Evolutionary conservation across 2,888 invertebrate species (phyloP).

Genomic region (Tiphia femorata): DNA sequence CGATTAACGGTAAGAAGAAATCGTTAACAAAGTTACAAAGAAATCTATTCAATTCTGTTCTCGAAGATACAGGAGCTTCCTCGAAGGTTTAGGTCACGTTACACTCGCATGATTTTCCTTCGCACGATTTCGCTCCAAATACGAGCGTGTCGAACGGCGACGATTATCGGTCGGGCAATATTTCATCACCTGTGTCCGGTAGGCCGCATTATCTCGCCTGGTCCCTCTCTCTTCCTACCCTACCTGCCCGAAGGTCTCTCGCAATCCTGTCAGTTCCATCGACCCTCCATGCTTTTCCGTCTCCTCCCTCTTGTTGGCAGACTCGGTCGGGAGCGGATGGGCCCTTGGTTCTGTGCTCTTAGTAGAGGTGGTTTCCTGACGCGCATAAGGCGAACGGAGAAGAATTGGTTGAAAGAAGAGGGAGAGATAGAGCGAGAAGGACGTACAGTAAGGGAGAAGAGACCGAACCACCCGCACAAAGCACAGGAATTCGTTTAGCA

Average conservation of each 20-base stretch:
- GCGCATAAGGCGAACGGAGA: not conserved
- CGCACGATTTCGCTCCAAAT: too few relatives aligned
- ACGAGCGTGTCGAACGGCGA: too few relatives aligned
- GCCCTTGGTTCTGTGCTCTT: constrained; percentile 18
- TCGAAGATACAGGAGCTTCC: too few relatives aligned
- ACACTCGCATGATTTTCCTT: not conserved
- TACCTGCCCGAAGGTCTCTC: too few relatives aligned
- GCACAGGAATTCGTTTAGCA: constrained; percentile 48
- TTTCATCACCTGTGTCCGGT: constrained; percentile 2
- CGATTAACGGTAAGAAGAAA: too few relatives aligned
- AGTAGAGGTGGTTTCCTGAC: constrained; percentile 24
- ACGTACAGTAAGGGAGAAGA: not conserved
- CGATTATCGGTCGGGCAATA: not conserved
- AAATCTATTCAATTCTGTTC: too few relatives aligned
- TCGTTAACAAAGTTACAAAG: too few relatives aligned
- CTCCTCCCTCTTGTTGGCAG: constrained; percentile 10
- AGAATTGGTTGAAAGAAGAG: not conserved
- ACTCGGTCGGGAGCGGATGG: constrained; percentile 6
- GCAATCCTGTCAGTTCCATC: not conserved
- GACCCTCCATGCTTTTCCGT: not conserved
- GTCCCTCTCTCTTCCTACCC: not conserved
- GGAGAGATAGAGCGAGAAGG: not conserved
- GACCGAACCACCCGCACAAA: constrained; percentile 39
- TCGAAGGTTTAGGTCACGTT: too few relatives aligned
- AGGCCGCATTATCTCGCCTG: not conserved